These are phyloP conservation scores for Conus betulinus DNA, from an alignment of 1,140 invertebrate species.

Conservation along the genomic window DNA sequence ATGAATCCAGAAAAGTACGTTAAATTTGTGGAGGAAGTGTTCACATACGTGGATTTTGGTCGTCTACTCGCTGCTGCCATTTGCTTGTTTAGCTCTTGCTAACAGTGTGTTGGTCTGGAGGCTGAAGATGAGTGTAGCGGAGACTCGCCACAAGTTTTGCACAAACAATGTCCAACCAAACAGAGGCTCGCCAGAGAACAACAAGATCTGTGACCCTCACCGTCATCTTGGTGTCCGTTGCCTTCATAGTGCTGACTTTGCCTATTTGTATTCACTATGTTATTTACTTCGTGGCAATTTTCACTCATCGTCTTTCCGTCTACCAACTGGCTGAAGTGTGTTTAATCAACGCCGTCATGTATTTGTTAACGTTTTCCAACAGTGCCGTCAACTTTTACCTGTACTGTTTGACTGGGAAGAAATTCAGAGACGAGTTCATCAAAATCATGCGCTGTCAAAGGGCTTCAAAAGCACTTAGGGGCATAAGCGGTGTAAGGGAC, in stretches of 20 bases:
- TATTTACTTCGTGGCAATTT: background rate
- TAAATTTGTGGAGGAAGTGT: background rate
- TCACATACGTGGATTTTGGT: slow-evolving; percentile 3
- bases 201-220: background rate
- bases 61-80: background rate
- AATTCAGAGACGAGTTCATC: background rate
- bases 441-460: background rate
- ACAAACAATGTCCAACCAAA: background rate
- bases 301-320: background rate
- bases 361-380: background rate
- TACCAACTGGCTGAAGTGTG: background rate
- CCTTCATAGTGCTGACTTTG: background rate
- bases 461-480: too few relatives aligned
- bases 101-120: slow-evolving; percentile 7
- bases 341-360: background rate
- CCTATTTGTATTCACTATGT: background rate
- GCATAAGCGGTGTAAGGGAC: too few relatives aligned
- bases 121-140: background rate
- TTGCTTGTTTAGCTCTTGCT: background rate
- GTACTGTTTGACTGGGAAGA: background rate
- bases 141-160: background rate
- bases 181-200: background rate
- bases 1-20: background rate
- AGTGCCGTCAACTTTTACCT: background rate
- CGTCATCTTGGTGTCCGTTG: background rate